A percentile compares a stretch with the other conserved stretches of the same genome.
Evolutionary conservation across 1,140 invertebrate genomes (phyloP).

Genomic region (Drosophila varians): DNA sequence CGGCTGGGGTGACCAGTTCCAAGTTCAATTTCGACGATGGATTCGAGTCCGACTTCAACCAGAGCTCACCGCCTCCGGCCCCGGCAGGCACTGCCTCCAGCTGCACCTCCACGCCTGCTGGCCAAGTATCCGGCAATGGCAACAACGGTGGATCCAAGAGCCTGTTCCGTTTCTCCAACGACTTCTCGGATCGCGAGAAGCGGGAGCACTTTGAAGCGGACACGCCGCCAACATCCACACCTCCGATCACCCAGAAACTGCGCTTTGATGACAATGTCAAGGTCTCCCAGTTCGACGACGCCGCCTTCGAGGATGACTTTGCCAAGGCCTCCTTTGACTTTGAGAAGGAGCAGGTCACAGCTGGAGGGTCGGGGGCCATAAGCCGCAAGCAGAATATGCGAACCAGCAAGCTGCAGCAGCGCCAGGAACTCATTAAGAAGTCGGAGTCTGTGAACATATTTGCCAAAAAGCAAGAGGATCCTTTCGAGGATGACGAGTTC

Average conservation of each 20-base stretch:
- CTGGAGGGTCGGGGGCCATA: constrained; percentile 31
- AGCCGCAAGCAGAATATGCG: constrained; percentile 72
- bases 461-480: constrained; percentile 89
- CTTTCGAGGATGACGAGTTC: constrained; percentile 94
- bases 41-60: constrained; percentile 83
- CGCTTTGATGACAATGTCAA: constrained; percentile 83
- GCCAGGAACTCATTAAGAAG: constrained; percentile 88
- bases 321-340: constrained; percentile 82
- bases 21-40: constrained; percentile 83
- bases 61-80: constrained; percentile 74
- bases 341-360: constrained; percentile 68
- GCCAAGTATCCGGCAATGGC: constrained; percentile 40
- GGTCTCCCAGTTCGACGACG: constrained; percentile 83
- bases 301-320: constrained; percentile 81
- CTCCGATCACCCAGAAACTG: constrained; percentile 77
- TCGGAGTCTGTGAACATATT: constrained; percentile 95
- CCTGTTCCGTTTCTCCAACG: constrained; percentile 85
- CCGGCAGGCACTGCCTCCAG: constrained; percentile 78
- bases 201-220: constrained; percentile 59
- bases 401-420: constrained; percentile 69
- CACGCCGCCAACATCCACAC: constrained; percentile 49
- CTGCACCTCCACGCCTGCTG: constrained; percentile 74
- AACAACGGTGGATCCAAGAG: constrained; percentile 58
- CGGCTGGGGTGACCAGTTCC: constrained; percentile 42
- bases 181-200: constrained; percentile 85